Percentiles rank a stretch among this genome's conserved stretches.
phyloP scores from a whole-genome alignment of 2,888 invertebrate genomes.

The Stenchaetothrips biformis region DNA sequence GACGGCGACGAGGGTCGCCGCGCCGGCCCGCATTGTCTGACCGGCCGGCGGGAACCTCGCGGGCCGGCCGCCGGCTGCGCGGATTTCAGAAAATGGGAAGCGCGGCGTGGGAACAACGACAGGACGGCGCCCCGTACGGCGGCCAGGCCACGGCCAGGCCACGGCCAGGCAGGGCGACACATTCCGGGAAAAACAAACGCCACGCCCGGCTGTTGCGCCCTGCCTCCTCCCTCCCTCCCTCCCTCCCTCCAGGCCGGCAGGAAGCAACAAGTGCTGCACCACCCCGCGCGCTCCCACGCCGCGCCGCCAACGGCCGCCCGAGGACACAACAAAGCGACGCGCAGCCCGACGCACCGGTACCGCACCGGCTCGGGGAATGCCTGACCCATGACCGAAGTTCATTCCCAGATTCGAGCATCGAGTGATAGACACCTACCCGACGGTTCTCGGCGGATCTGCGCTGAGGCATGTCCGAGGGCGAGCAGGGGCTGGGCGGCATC shows the following conservation, averaged over 20 bases:
- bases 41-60: background rate
- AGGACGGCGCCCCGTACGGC: background rate
- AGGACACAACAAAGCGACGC: background rate
- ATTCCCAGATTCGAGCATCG: constrained; percentile 2
- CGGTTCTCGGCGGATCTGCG: constrained; percentile 48
- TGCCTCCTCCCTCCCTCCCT: background rate
- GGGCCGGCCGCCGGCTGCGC: background rate
- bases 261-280: constrained; percentile 9
- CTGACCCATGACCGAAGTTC: background rate
- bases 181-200: too few species aligned
- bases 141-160: background rate
- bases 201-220: background rate
- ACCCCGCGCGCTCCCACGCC: constrained; percentile 26
- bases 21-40: too few species aligned
- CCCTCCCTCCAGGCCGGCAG: background rate
- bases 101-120: background rate
- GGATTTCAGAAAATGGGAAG: background rate
- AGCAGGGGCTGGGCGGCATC: constrained; percentile 46
- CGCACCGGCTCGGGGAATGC: background rate
- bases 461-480: constrained; percentile 40
- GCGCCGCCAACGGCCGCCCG: background rate
- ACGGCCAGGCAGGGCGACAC: background rate
- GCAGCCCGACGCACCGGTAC: background rate
- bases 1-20: too few species aligned
- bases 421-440: constrained; percentile 45